Evolutionary conservation across 2,888 invertebrate genomes (phyloP).

Genomic region (Apamea crenata): DNA sequence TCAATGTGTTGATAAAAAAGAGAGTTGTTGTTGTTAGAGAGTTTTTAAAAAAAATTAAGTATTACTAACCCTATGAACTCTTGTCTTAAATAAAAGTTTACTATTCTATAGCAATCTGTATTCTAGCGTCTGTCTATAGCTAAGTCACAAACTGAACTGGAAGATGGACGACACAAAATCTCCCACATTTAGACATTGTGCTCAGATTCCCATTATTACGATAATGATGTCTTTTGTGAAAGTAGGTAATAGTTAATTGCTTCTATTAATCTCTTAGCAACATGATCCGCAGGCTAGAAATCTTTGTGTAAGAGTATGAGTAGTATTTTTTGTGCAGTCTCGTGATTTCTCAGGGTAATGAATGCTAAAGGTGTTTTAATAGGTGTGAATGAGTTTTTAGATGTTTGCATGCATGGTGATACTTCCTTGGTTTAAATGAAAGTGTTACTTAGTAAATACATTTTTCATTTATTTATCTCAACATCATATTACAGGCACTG

Average conservation of each 20-base stretch:
- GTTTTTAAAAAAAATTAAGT: too few species aligned
- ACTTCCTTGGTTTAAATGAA: slow-evolving; percentile 17
- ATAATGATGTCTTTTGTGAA: slow-evolving; percentile 54
- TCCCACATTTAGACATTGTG: slow-evolving; percentile 60
- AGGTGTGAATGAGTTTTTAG: slow-evolving; percentile 16
- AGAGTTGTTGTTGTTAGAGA: too few species aligned
- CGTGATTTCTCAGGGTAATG: slow-evolving; percentile 25
- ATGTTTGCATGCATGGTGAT: not conserved
- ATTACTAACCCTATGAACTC: too few species aligned
- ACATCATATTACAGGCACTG: too few species aligned
- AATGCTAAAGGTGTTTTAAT: not conserved
- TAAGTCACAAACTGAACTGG: not conserved
- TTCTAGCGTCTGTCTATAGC: not conserved
- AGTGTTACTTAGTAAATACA: not conserved
- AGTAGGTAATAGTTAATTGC: slow-evolving; percentile 58
- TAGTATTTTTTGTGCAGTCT: slow-evolving; percentile 25
- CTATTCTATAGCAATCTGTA: not conserved
- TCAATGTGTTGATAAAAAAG: not conserved
- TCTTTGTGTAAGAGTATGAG: slow-evolving; percentile 22
- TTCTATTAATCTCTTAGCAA: slow-evolving; percentile 38
- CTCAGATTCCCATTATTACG: slow-evolving; percentile 59
- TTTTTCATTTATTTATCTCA: too few species aligned
- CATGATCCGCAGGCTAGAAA: slow-evolving; percentile 46
- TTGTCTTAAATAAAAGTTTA: too few species aligned
- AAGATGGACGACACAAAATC: slow-evolving; percentile 22